Base-by-base conservation (phyloP, 2,113 vertebrate species). In the Microtus richardsoni region DNA sequence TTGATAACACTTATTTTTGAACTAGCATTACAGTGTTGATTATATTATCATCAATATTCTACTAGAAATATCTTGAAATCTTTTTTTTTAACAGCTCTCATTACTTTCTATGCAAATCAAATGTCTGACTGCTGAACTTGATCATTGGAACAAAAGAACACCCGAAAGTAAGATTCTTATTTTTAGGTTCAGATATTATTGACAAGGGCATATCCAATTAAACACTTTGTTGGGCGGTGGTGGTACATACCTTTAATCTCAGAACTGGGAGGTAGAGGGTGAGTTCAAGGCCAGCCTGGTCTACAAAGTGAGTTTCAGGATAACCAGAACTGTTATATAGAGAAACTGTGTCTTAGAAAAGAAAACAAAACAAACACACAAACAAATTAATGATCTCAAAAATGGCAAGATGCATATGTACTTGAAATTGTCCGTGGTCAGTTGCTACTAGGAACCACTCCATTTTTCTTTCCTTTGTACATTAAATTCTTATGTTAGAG, bases 101-200 rank as follows among this genome's bases (percentile, higher is more conserved):
- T 60, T 99, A 84, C 97, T 98, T 95, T 86, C 93, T 82, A 89
- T 89, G 94, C 95, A 2, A 58, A 7, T 80, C 73, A 98, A 98
- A 91, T 91, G 91, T 96, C 95, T 99, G 93, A 21, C 79, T n/a
- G 97, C 21, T 1, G 98, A 98, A 82, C 80, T 36, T 66, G 82
- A 0, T 78, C 96, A 98, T 1, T 98, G 98, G 98, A 95, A 98
- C 21, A 78, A 52, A 5, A 98, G 79, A 97, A 95, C 11, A 80
- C 98, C 98, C 91, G 97, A 98, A 96, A 0, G 99, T 99, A 98
- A 99, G 98, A 97, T 24, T 96, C 47, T 94, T 94, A 80, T 73
- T 93, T 93, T 74, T 89, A 62, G 58, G 13, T 89, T 97, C 94
- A 13, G 74, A 52, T 92, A 91, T 79, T 83, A 19, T 93, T 60